Conservation (phyloP, 1,140 invertebrate genomes). For the Archivesica marissinica region DNA sequence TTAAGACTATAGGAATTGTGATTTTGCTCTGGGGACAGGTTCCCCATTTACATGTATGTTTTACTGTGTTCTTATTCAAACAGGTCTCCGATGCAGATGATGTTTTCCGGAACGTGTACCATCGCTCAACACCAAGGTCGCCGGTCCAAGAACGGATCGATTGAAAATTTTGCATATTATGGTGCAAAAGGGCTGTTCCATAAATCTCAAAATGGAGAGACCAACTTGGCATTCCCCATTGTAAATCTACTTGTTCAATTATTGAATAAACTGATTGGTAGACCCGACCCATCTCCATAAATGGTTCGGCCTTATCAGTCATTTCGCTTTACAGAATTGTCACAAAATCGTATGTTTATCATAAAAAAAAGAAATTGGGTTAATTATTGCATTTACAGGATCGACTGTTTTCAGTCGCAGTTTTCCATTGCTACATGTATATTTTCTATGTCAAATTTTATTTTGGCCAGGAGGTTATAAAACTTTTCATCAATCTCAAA, state of each 20-base stretch:
- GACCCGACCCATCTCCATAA: slow-evolving; percentile 14
- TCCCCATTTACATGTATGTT: slow-evolving; percentile 57
- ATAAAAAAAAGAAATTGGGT: no score
- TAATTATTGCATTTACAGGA: no score
- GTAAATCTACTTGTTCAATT: slow-evolving; percentile 50
- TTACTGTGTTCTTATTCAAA: slow-evolving; percentile 63
- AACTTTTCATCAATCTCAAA: no score
- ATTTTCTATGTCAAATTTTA: no score
- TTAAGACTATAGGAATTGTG: neutral
- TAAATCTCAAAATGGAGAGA: slow-evolving; percentile 72
- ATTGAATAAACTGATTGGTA: slow-evolving; percentile 13
- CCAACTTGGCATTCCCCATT: slow-evolving; percentile 68
- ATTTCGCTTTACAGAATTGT: neutral
- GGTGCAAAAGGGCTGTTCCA: slow-evolving; percentile 72
- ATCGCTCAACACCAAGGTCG: neutral
- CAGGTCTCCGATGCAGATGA: slow-evolving; percentile 29
- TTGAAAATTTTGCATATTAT: slow-evolving; percentile 34
- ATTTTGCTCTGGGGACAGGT: slow-evolving; percentile 21
- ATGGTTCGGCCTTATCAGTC: neutral
- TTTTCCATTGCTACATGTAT: no score
- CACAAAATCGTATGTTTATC: neutral
- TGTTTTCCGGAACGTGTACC: neutral
- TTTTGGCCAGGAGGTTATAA: no score
- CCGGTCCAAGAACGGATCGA: neutral
- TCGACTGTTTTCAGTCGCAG: no score